Evolutionary conservation across 2,113 vertebrate species (phyloP).

Genomic region (Sander lucioperca): DNA sequence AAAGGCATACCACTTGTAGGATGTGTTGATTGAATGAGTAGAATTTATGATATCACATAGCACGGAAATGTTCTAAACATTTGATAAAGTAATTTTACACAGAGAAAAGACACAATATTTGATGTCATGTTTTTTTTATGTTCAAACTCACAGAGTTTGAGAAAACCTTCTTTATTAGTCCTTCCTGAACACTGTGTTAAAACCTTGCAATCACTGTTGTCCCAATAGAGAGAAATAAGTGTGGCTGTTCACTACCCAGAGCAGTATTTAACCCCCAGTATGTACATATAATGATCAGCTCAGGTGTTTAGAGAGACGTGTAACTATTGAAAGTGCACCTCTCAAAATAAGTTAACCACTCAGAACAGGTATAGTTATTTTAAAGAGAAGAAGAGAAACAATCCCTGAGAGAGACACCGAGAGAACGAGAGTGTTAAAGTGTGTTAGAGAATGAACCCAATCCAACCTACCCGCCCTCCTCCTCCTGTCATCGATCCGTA

Average conservation of each 20-base stretch:
- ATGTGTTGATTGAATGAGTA: neutral
- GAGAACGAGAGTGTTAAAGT: slow-evolving; percentile 36
- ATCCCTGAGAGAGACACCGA: slow-evolving; percentile 10
- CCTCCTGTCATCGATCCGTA: slow-evolving; percentile 70
- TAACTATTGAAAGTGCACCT: slow-evolving; percentile 2
- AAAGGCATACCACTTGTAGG: neutral
- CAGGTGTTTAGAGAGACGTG: neutral
- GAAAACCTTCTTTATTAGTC: neutral
- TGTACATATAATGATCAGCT: neutral
- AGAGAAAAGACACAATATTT: neutral
- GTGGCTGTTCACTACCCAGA: neutral
- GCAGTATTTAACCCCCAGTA: neutral
- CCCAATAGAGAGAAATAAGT: neutral
- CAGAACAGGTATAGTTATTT: neutral
- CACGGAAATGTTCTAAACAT: neutral
- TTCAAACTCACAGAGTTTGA: neutral
- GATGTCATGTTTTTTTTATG: neutral
- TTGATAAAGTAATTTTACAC: neutral
- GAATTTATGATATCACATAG: neutral
- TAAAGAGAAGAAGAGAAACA: slow-evolving; percentile 21
- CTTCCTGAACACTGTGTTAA: neutral
- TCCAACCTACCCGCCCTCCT: slow-evolving; percentile 40
- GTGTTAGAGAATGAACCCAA: slow-evolving; percentile 44
- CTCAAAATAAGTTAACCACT: slow-evolving; percentile 4
- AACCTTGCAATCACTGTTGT: neutral